Conservation (phyloP, 2,888 invertebrate species). For the Neoscelio sp. region DNA sequence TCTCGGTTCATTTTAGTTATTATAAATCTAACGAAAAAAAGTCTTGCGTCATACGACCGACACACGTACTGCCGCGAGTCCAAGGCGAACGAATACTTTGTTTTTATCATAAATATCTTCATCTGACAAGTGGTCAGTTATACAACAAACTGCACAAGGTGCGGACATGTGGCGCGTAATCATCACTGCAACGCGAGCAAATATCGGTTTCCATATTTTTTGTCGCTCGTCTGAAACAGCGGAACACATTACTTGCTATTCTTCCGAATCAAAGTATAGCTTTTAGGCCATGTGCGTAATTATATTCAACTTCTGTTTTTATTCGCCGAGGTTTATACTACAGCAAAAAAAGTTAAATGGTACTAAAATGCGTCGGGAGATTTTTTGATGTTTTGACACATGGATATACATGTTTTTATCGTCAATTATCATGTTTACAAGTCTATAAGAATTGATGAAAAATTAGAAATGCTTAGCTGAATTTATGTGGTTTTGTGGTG, state of each 20-base stretch:
- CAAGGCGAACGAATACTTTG: constrained; percentile 37
- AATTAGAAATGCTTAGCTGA: too few relatives aligned
- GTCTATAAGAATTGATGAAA: too few relatives aligned
- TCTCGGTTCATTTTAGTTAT: constrained; percentile 40
- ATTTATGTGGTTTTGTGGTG: too few relatives aligned
- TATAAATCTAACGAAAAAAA: constrained; percentile 54
- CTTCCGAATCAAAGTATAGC: neutral
- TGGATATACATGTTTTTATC: too few relatives aligned
- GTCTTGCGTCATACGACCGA: constrained; percentile 38
- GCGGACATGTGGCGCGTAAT: constrained; percentile 1
- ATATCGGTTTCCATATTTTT: constrained; percentile 3
- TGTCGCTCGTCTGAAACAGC: neutral
- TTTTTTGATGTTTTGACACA: too few relatives aligned
- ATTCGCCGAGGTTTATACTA: too few relatives aligned
- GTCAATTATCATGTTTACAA: too few relatives aligned
- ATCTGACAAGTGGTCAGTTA: constrained; percentile 17
- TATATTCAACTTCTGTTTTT: neutral
- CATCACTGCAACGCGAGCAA: neutral
- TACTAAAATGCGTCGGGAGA: too few relatives aligned
- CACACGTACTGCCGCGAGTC: constrained; percentile 40
- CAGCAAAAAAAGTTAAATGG: too few relatives aligned
- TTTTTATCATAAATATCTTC: constrained; percentile 30
- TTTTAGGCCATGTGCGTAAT: neutral
- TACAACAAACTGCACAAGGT: neutral
- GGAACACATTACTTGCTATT: neutral